A percentile compares a stretch with the other conserved stretches of the same genome.
Evolutionary conservation across 2,888 invertebrate genomes (phyloP).

Genomic region (Spodoptera littoralis): DNA sequence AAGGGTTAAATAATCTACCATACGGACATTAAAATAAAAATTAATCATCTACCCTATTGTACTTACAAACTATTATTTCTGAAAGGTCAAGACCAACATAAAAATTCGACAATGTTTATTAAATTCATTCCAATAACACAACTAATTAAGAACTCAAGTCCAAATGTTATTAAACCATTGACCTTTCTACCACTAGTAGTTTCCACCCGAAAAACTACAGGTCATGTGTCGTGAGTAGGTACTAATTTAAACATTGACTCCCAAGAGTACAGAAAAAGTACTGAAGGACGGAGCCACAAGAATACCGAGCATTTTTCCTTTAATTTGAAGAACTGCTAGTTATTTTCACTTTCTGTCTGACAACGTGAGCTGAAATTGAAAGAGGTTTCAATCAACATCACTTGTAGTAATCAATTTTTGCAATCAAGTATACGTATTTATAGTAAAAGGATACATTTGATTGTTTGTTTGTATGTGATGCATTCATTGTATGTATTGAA

Average conservation of each 20-base stretch:
- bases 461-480: neutral
- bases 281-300: neutral
- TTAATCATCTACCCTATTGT: too few relatives aligned
- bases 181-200: constrained; percentile 4
- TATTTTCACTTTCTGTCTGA: constrained; percentile 30
- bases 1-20: too few relatives aligned
- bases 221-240: constrained; percentile 27
- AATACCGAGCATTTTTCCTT: constrained; percentile 30
- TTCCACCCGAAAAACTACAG: constrained; percentile 16
- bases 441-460: constrained; percentile 4
- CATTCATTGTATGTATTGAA: too few relatives aligned
- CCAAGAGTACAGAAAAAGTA: constrained; percentile 37
- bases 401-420: neutral
- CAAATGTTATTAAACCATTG: neutral
- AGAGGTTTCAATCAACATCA: constrained; percentile 32
- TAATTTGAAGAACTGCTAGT: constrained; percentile 42
- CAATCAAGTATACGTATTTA: constrained; percentile 26
- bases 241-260: constrained; percentile 50
- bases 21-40: too few relatives aligned
- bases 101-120: too few relatives aligned
- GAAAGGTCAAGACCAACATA: too few relatives aligned
- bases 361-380: constrained; percentile 41
- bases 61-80: too few relatives aligned
- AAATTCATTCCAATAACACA: neutral
- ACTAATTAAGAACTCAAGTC: neutral